A percentile compares a stretch with the other conserved stretches of the same genome.
Evolutionary conservation across 2,797 vertebrate genomes (phyloP).

Genomic region (Psittacula echo): DNA sequence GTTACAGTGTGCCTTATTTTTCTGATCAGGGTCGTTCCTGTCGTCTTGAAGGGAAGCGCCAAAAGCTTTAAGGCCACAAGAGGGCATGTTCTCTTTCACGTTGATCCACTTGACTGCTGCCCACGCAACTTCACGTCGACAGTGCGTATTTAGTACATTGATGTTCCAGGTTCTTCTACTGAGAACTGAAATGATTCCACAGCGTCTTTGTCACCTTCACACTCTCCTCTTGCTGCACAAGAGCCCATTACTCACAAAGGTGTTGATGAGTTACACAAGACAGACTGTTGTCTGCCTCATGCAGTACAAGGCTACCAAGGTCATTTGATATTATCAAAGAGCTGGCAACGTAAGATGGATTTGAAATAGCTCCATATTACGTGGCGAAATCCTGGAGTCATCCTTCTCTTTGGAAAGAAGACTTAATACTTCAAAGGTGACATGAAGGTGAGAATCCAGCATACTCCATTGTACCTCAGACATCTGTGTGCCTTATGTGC

Average conservation of each 20-base stretch:
- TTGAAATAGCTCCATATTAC: background rate
- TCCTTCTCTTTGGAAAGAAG: background rate
- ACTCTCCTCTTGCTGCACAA: background rate
- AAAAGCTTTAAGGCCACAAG: background rate
- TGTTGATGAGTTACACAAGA: background rate
- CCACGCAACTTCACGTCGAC: background rate
- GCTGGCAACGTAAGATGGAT: background rate
- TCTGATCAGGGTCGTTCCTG: background rate
- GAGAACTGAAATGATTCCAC: background rate
- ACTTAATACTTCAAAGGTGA: background rate
- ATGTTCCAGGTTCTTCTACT: background rate
- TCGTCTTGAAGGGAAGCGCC: rapidly evolving
- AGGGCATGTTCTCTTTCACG: background rate
- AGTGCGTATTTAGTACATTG: background rate
- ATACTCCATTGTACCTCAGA: background rate
- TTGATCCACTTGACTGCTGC: background rate
- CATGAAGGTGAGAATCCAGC: background rate
- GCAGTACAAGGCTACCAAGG: background rate
- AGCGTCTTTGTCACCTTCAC: background rate
- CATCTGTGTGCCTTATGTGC: background rate
- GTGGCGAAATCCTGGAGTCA: background rate
- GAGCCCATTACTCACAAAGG: background rate
- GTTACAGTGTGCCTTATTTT: background rate
- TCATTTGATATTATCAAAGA: background rate
- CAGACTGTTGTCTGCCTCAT: background rate